A percentile compares a stretch with the other conserved stretches of the same genome.
These are phyloP conservation scores for Connochaetes taurinus DNA, from an alignment of 2,113 vertebrate genomes.

Conservation along the genomic window DNA sequence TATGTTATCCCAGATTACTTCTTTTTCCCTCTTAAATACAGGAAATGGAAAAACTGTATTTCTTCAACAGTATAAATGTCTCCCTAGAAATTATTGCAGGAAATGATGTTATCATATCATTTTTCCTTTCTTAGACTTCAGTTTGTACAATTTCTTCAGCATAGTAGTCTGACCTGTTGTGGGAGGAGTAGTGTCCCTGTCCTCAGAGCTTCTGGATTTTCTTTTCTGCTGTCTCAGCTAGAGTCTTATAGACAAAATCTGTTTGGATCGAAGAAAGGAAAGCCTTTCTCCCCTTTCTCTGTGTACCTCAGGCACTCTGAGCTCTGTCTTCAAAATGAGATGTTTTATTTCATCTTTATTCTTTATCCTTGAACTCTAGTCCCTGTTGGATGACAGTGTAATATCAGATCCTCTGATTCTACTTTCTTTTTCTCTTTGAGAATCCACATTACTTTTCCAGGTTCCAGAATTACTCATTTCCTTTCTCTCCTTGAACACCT, in stretches of 20 bases:
- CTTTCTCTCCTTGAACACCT: neutral
- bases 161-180: neutral
- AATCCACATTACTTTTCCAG: neutral
- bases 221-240: neutral
- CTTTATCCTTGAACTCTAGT: neutral
- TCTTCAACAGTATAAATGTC: neutral
- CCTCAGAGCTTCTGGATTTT: neutral
- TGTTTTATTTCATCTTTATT: slow-evolving; percentile 14
- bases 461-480: neutral
- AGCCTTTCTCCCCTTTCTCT: neutral
- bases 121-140: neutral
- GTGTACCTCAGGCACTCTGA: neutral
- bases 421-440: neutral
- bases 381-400: neutral
- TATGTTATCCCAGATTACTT: neutral
- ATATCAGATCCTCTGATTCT: neutral
- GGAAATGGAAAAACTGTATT: neutral
- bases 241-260: neutral
- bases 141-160: neutral
- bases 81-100: slow-evolving; percentile 7
- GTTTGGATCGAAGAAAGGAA: neutral
- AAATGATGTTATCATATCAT: neutral
- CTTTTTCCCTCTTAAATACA: neutral
- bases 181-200: neutral
- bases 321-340: neutral